Evolutionary conservation across 2,888 invertebrate genomes (phyloP).

Genomic region (Axea sp.): DNA sequence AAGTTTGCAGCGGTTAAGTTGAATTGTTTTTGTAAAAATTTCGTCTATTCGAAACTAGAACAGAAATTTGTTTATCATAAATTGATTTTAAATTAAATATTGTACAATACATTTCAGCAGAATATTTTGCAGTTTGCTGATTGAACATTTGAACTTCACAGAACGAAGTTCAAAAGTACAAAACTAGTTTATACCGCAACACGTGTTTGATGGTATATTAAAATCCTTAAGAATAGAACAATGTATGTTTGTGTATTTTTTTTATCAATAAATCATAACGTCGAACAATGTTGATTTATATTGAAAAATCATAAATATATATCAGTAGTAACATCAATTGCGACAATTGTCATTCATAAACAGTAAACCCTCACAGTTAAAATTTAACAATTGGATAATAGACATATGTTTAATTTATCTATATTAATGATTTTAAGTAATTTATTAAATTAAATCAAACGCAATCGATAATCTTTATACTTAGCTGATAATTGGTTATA

Average conservation of each 20-base stretch:
- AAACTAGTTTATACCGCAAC: conserved; percentile 38
- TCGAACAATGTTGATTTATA: conserved; percentile 12
- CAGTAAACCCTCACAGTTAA: not conserved
- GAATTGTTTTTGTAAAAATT: no score
- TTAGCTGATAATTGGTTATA: no score
- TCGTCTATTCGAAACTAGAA: no score
- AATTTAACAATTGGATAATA: not conserved
- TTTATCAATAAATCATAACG: conserved; percentile 24
- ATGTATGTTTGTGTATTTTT: not conserved
- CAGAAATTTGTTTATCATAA: no score
- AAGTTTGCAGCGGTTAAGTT: no score
- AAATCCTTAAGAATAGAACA: conserved; percentile 42
- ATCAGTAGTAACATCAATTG: not conserved
- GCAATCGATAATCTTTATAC: no score
- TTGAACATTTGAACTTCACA: conserved; percentile 37
- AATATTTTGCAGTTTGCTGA: conserved; percentile 36
- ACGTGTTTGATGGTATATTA: conserved; percentile 12
- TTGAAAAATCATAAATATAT: conserved; percentile 3
- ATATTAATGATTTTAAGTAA: no score
- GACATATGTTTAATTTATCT: no score
- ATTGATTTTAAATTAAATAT: conserved; percentile 11
- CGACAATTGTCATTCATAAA: not conserved
- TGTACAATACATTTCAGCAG: conserved; percentile 9
- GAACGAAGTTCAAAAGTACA: conserved; percentile 60
- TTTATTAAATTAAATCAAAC: no score